These are phyloP conservation scores for Trachemys scripta DNA, from an alignment of 2,113 vertebrate species.

Conservation along the genomic window DNA sequence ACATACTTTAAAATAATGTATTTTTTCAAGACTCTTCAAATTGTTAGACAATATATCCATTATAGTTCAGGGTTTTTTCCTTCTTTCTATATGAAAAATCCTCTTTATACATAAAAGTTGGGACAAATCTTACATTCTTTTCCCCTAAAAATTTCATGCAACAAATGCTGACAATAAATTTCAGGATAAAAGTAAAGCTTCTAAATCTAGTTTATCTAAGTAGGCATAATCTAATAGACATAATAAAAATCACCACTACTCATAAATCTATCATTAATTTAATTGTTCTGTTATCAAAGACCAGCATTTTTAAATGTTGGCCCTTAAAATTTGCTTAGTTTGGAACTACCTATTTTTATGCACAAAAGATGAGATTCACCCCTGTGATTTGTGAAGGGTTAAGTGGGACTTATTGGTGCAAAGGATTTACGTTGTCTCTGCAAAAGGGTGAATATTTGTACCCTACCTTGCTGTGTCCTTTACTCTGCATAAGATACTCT, in stretches of 20 bases:
- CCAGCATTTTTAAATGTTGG: conserved; percentile 10
- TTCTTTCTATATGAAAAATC: not conserved
- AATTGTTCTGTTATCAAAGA: not conserved
- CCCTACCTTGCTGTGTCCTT: not conserved
- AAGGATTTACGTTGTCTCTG: conserved; percentile 21
- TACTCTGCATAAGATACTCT: not conserved
- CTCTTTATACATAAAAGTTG: not conserved
- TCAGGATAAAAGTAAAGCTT: not conserved
- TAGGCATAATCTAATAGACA: not conserved
- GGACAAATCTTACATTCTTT: not conserved
- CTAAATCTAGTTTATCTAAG: not conserved
- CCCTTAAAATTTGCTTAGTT: not conserved
- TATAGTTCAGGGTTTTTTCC: not conserved
- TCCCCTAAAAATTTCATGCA: not conserved
- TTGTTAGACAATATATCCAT: not conserved
- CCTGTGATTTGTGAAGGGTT: not conserved
- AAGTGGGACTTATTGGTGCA: not conserved
- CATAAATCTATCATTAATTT: not conserved
- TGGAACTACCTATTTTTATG: not conserved
- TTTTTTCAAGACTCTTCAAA: conserved; percentile 1
- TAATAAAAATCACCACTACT: not conserved
- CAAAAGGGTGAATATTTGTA: conserved; percentile 1
- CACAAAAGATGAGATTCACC: not conserved
- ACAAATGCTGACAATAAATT: not conserved
- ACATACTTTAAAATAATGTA: not conserved